A percentile compares a stretch with the other conserved stretches of the same genome.
Evolutionary conservation across 2,888 invertebrate genomes (phyloP).

Genomic region (Limnephilus marmoratus): DNA sequence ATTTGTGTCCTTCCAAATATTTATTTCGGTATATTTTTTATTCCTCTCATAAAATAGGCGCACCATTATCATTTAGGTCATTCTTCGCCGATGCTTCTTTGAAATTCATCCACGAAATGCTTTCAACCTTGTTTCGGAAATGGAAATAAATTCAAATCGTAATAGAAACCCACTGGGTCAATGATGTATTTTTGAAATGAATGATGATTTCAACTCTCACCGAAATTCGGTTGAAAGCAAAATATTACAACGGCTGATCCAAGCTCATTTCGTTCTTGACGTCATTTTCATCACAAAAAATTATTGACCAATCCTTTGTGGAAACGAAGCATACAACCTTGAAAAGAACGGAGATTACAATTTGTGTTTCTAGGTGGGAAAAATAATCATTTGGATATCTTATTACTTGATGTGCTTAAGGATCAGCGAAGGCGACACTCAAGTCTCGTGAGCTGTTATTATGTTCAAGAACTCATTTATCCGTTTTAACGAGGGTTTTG

Average conservation of each 20-base stretch:
- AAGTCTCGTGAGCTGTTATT: background rate
- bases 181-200: background rate
- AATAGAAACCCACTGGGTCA: background rate
- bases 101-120: background rate
- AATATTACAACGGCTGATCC: background rate
- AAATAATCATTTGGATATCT: background rate
- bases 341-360: background rate
- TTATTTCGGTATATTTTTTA: background rate
- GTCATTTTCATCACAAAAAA: background rate
- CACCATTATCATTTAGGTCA: background rate
- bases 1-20: background rate
- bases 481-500: background rate
- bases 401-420: background rate
- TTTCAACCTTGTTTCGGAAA: background rate
- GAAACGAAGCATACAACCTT: background rate
- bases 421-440: background rate
- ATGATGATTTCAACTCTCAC: background rate
- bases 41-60: background rate
- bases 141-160: background rate
- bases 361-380: background rate
- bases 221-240: background rate
- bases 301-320: conserved; percentile 20
- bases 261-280: background rate
- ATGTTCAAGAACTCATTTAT: background rate
- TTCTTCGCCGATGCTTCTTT: background rate